Evolutionary conservation across 2,888 invertebrate species (phyloP).

Genomic region (Parnassius smintheus): DNA sequence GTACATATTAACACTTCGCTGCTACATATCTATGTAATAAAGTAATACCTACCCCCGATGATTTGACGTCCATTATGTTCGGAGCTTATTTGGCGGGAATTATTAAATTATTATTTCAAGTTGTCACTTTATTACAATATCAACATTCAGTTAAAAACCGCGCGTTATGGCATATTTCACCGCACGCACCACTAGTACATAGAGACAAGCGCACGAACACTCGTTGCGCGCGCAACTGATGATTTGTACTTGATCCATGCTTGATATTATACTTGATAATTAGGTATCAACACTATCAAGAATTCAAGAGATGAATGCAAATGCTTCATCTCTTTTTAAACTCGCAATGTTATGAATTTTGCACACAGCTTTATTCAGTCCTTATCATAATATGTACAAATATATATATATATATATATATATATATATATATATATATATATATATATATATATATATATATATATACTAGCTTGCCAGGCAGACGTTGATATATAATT

Average conservation of each 20-base stretch:
- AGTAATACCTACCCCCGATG: conserved; percentile 46
- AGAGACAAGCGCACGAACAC: conserved; percentile 48
- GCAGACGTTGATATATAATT: too few species aligned
- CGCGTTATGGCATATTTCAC: conserved; percentile 28
- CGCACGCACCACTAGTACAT: conserved; percentile 41
- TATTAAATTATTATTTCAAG: not conserved
- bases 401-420: too few species aligned
- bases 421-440: too few species aligned
- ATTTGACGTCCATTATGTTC: conserved; percentile 47
- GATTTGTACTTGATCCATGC: not conserved
- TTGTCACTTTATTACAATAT: conserved; percentile 29
- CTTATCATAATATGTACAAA: too few species aligned
- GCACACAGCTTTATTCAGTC: too few species aligned
- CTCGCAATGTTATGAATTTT: too few species aligned
- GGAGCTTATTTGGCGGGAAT: not conserved
- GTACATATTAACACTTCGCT: not conserved
- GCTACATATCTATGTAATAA: conserved; percentile 10
- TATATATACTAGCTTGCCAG: too few species aligned
- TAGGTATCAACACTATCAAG: conserved; percentile 5
- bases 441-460: too few species aligned
- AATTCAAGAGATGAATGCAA: conserved; percentile 2
- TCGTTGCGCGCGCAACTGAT: conserved; percentile 51
- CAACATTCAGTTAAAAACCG: conserved; percentile 18
- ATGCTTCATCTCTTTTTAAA: not conserved
- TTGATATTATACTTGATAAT: conserved; percentile 1